Percentiles rank a stretch among this genome's conserved stretches.
Conservation (phyloP, 2,888 invertebrate species). For the Adineta ricciae region DNA sequence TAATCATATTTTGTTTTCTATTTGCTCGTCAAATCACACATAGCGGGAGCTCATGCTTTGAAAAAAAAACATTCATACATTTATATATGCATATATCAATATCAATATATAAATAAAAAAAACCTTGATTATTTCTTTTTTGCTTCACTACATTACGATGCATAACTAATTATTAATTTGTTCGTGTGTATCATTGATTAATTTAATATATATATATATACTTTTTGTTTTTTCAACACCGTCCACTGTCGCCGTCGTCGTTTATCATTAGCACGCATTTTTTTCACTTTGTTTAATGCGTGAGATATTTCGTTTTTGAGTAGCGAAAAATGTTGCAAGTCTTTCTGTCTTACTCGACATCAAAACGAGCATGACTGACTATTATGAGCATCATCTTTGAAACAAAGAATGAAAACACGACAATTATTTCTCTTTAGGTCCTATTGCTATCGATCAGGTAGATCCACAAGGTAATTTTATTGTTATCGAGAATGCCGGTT, state of each 20-base stretch:
- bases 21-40: neutral
- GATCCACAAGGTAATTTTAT: conserved; percentile 52
- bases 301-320: neutral
- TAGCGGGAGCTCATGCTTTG: neutral
- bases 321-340: too few relatives aligned
- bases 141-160: neutral
- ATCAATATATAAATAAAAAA: neutral
- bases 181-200: neutral
- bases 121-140: neutral
- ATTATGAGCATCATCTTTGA: neutral
- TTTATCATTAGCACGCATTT: neutral
- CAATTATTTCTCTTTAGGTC: conserved; percentile 36
- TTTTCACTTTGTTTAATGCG: neutral
- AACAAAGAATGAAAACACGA: neutral
- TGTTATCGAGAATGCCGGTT: conserved; percentile 52
- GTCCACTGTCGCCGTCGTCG: neutral
- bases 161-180: neutral
- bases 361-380: neutral
- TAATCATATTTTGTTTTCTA: neutral
- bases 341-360: neutral
- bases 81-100: neutral
- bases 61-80: neutral
- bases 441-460: conserved; percentile 48
- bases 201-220: neutral
- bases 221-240: neutral